Base-by-base conservation (phyloP, 2,113 vertebrate species). In the Panthera leo region DNA sequence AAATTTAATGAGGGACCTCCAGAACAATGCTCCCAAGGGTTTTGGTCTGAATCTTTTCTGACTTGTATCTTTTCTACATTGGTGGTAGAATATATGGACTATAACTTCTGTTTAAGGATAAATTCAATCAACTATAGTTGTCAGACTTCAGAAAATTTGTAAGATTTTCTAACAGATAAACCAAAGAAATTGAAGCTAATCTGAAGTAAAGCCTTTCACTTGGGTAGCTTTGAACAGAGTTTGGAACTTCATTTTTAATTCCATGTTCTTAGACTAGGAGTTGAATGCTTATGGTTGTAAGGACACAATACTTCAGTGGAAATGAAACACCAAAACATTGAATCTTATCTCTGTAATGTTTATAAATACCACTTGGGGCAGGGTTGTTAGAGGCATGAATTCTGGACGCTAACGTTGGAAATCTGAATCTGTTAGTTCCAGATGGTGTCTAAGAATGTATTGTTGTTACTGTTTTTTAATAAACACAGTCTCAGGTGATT, bases 131-230 rank as follows among this genome's bases (percentile, higher is more conserved):
- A 71, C 42, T 68, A 15, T 71, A 10, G 15, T 29, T 84, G 9
- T 93, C 11, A 84, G 42, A 31, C 29, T 85, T 92, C 51, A 84
- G 92, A 88, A 88, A 89, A 58, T 48, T 65, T 96, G 34, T 65
- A 39, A 94, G n/a, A 87, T 80, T 96, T 16, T 42, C 12, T 73
- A 86, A 85, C 65, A 93, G 39, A 73, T 10, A 71, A 80, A 45
- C 39, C 61, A 85, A 85, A 76, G 11, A 19, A n/a, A 78, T 87
- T 25, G 29, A 82, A 82, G 53, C 65, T 58, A 39, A 73, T 70
- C 7, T 13, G 21, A 86, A 53, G 5, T 21, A 67, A 80, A 55
- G 23, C 34, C 21, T 11, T 80, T 87, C 13, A 2, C 75, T 83
- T 73, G 55, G 21, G 7, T 23, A 75, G 65, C 53, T 85, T 89